Base-by-base conservation (phyloP, 1,140 invertebrate genomes). In the Tetragnatha versicolor region DNA sequence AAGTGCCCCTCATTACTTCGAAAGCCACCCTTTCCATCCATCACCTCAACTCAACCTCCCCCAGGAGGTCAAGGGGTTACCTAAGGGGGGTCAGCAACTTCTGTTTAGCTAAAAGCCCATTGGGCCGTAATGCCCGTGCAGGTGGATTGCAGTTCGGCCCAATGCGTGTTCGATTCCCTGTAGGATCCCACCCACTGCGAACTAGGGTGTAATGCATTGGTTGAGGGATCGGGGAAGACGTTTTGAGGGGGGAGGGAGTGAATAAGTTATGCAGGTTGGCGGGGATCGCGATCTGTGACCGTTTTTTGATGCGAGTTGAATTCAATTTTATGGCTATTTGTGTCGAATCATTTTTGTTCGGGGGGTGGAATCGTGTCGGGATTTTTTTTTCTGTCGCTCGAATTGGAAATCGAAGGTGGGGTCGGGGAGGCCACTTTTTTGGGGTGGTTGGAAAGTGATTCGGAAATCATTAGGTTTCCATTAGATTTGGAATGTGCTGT, bases 91-190 rank as follows among this genome's bases (percentile, higher is more conserved):
- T 63, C 72, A 75, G 55, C 33, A 58, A 63, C 39, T 58, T 75
- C 35, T 63, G 45, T 49, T 63, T 29, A 42, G 55, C 72, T 63
- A 75, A 63, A 61, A 75, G 72, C 72, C 58, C 17, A 75, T 75
- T 75, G 72, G 72, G 51, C 58, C 58, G 20, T 75, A 42, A 61
- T 61, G 58, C 29, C 12, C n/a, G 68, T 66, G 42, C 53, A 58
- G 51, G 69, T 58, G 53, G 51, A 35, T 58, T 25, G 51, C 14
- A 2, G 49, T 49, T 33, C 72, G 25, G 37, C 72, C 72, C 72
- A 75, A 63, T 63, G 58, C 72, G 25, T 75, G 72, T 75, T 63
- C 60, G 33, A 75, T 75, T 45, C 58, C 58, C 22, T 35, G n/a
- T n/a, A n/a, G n/a, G n/a, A n/a, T n/a, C 63, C 42, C 37, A 25